Conservation (phyloP, 1,140 invertebrate species). For the Battus philenor region DNA sequence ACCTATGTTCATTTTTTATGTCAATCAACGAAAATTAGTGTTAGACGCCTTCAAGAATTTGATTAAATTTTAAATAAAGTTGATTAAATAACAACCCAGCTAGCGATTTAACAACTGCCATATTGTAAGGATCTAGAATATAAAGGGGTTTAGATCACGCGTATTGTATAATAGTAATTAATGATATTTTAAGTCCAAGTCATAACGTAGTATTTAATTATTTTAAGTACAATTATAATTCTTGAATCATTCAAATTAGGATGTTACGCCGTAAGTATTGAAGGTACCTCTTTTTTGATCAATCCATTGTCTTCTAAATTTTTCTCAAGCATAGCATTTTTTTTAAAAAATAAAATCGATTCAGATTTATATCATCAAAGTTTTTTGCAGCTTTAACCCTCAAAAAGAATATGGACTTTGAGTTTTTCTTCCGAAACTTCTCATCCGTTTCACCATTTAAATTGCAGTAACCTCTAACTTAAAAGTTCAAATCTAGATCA, state of each 20-base stretch:
- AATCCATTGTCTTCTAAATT: no score
- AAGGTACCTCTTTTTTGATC: neutral
- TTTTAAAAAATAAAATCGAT: no score
- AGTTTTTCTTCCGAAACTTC: no score
- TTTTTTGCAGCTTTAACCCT: no score
- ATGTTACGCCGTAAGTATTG: conserved; percentile 12
- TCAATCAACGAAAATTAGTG: conserved; percentile 47
- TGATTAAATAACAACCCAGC: conserved; percentile 54
- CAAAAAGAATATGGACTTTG: no score
- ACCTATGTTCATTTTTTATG: conserved; percentile 28
- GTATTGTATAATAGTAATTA: conserved; percentile 38
- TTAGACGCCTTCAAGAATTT: conserved; percentile 45
- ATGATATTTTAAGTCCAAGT: conserved; percentile 66
- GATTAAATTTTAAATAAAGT: conserved; percentile 41
- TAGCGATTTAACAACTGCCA: conserved; percentile 73
- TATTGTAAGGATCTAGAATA: conserved; percentile 67
- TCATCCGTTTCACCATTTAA: no score
- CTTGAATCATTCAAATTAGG: conserved; percentile 11
- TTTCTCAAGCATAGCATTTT: no score
- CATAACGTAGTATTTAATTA: conserved; percentile 71
- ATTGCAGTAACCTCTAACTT: no score
- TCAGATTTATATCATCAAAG: no score
- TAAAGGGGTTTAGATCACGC: conserved; percentile 49
- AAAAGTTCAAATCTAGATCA: no score
- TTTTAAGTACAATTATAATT: conserved; percentile 56